Conservation (phyloP, 2,113 vertebrate species). For the Melospiza georgiana region DNA sequence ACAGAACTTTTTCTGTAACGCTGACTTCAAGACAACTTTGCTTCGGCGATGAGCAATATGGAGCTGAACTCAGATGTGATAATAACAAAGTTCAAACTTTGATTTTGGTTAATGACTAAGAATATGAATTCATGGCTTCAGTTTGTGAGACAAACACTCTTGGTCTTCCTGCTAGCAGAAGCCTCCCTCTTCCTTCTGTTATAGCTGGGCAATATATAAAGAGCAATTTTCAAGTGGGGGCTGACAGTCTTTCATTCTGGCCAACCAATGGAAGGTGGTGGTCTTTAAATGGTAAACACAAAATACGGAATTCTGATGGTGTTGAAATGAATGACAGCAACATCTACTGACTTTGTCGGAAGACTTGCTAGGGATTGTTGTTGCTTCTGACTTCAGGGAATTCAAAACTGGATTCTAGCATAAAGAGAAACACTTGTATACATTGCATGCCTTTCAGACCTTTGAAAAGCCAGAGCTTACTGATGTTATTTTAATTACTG, state of each 20-base stretch:
- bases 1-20: too few species aligned
- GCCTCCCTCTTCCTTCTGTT: neutral
- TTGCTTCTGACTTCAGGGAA: neutral
- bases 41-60: neutral
- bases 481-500: conserved; percentile 45
- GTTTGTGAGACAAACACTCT: neutral
- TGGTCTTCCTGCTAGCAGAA: neutral
- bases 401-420: neutral
- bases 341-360: neutral
- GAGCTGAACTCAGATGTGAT: neutral
- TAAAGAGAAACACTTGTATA: neutral
- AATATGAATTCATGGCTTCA: neutral
- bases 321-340: neutral
- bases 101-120: neutral
- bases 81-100: neutral
- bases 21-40: neutral
- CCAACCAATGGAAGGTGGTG: rapidly evolving
- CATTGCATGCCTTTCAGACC: conserved; percentile 1
- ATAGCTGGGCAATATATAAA: neutral
- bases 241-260: neutral
- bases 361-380: neutral
- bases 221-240: neutral
- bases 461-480: neutral
- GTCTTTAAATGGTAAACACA: neutral
- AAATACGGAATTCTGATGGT: neutral